These are phyloP conservation scores for Patella caerulea DNA, from an alignment of 2,888 invertebrate species.

Conservation along the genomic window DNA sequence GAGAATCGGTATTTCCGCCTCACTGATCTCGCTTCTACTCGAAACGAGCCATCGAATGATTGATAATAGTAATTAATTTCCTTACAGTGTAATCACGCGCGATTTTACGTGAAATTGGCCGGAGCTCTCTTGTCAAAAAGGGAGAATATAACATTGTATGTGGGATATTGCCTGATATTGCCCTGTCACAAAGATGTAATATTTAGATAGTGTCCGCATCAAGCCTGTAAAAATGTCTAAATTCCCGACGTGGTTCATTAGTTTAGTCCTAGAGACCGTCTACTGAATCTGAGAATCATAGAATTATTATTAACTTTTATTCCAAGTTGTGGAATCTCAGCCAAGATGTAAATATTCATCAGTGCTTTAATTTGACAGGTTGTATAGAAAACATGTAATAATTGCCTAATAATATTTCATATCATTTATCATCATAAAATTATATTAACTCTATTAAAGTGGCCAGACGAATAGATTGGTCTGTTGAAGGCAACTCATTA, in stretches of 20 bases:
- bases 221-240: background rate
- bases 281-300: background rate
- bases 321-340: too few relatives aligned
- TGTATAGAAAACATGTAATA: too few relatives aligned
- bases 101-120: conserved; percentile 11
- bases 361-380: too few relatives aligned
- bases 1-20: background rate
- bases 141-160: conserved; percentile 7
- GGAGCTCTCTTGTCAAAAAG: conserved; percentile 10
- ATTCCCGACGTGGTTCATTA: background rate
- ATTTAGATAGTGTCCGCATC: conserved; percentile 2
- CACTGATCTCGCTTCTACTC: background rate
- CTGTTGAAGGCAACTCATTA: too few relatives aligned
- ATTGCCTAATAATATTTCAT: too few relatives aligned
- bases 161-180: background rate
- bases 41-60: conserved; percentile 1
- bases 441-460: too few relatives aligned
- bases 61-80: conserved; percentile 12
- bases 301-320: too few relatives aligned
- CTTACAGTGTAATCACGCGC: conserved; percentile 7
- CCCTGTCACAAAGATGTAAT: conserved; percentile 3
- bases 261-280: background rate
- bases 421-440: too few relatives aligned
- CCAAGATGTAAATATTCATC: too few relatives aligned
- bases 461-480: too few relatives aligned